Evolutionary conservation across 2,797 vertebrate genomes (phyloP).

Genomic region (Aldrovandia affinis): DNA sequence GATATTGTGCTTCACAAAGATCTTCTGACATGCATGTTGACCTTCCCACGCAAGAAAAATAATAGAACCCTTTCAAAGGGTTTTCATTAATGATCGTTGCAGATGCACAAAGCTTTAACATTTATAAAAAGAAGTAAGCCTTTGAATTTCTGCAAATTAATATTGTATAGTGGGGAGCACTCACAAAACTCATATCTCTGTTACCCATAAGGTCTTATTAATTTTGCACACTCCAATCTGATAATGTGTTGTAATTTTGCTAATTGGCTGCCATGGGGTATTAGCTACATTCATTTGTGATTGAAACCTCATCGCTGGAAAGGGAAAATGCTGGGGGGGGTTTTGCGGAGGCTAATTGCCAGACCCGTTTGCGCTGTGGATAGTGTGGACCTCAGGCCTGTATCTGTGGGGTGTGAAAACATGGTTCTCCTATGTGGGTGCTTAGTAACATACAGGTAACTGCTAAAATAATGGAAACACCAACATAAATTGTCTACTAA

Average conservation of each 20-base stretch:
- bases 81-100: conserved; percentile 61
- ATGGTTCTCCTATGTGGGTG: neutral
- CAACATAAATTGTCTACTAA: no score
- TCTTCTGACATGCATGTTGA: conserved; percentile 71
- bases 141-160: conserved; percentile 68
- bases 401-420: conserved; percentile 52
- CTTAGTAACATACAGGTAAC: no score
- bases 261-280: conserved; percentile 59
- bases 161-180: conserved; percentile 55
- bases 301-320: conserved; percentile 62
- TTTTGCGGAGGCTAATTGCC: conserved; percentile 34
- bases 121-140: conserved; percentile 39
- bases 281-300: conserved; percentile 63
- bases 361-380: neutral
- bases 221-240: conserved; percentile 59
- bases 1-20: conserved; percentile 41
- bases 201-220: conserved; percentile 64
- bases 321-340: conserved; percentile 30
- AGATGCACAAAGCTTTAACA: conserved; percentile 29
- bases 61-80: conserved; percentile 58
- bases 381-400: neutral
- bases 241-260: conserved; percentile 63
- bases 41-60: conserved; percentile 55
- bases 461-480: no score
- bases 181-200: conserved; percentile 62